These are phyloP conservation scores for Lagorchestes hirsutus DNA, from an alignment of 2,797 vertebrate genomes.

Conservation along the genomic window DNA sequence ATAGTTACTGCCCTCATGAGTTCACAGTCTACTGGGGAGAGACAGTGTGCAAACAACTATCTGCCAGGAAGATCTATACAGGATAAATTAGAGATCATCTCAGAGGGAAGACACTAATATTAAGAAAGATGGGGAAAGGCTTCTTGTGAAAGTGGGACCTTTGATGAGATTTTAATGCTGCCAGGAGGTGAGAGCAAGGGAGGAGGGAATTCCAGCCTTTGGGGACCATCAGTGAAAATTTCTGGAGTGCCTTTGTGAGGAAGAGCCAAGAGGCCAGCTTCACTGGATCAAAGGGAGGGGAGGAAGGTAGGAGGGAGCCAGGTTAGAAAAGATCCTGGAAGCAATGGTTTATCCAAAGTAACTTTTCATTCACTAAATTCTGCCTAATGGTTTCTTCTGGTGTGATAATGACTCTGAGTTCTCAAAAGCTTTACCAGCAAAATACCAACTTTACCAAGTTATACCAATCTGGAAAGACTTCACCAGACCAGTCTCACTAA, in stretches of 20 bases:
- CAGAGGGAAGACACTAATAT: not conserved
- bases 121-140: not conserved
- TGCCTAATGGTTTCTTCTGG: not conserved
- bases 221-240: not conserved
- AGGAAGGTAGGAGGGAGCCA: not conserved
- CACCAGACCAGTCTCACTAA: not conserved
- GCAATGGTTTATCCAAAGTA: not conserved
- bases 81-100: not conserved
- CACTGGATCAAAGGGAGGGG: not conserved
- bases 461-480: not conserved
- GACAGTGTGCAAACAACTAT: not conserved
- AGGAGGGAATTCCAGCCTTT: not conserved
- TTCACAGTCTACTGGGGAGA: not conserved
- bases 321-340: not conserved
- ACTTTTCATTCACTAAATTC: not conserved
- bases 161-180: not conserved
- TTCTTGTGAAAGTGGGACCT: not conserved
- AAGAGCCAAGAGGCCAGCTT: not conserved
- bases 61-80: not conserved
- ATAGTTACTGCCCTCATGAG: not conserved
- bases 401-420: not conserved
- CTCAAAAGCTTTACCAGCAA: not conserved
- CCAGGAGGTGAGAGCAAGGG: not conserved
- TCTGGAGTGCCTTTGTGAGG: not conserved
- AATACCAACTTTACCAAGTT: not conserved